Conservation (phyloP, 2,888 invertebrate genomes). For the Stenurella melanura region DNA sequence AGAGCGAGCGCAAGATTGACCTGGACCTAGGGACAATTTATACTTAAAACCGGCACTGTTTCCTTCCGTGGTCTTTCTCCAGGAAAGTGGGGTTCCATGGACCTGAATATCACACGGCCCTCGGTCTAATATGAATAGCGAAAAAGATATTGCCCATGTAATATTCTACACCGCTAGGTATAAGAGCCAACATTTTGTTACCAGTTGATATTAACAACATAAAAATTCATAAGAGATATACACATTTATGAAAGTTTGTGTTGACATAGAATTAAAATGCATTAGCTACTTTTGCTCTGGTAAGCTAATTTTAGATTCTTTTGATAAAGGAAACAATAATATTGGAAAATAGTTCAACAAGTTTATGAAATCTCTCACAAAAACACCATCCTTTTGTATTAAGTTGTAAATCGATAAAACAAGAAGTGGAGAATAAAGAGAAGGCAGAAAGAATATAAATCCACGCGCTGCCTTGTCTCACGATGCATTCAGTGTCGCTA, state of each 20-base stretch:
- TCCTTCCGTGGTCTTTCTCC: too few species aligned
- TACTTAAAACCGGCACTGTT: too few species aligned
- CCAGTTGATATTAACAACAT: too few species aligned
- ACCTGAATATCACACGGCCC: too few species aligned
- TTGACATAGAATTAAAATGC: not conserved
- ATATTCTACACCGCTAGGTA: too few species aligned
- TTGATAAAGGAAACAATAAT: not conserved
- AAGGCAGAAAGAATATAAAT: not conserved
- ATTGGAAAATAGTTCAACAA: slow-evolving; percentile 2
- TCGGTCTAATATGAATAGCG: too few species aligned
- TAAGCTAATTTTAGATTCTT: not conserved
- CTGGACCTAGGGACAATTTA: too few species aligned
- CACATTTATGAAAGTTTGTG: not conserved
- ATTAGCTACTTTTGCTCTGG: not conserved
- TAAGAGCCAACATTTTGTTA: too few species aligned
- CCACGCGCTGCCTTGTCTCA: not conserved
- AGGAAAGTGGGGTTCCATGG: too few species aligned
- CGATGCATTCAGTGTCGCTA: slow-evolving; percentile 10
- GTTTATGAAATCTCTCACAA: not conserved
- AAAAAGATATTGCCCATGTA: too few species aligned
- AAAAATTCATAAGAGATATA: not conserved
- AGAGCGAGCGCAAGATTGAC: too few species aligned
- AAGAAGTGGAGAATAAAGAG: not conserved
- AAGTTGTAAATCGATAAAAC: slow-evolving; percentile 12
- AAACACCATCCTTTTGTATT: slow-evolving; percentile 1